Evolutionary conservation across 2,888 invertebrate genomes (phyloP), one percentile per base, ranked within the genome.

Genomic region (Dugesia japonica): DNA sequence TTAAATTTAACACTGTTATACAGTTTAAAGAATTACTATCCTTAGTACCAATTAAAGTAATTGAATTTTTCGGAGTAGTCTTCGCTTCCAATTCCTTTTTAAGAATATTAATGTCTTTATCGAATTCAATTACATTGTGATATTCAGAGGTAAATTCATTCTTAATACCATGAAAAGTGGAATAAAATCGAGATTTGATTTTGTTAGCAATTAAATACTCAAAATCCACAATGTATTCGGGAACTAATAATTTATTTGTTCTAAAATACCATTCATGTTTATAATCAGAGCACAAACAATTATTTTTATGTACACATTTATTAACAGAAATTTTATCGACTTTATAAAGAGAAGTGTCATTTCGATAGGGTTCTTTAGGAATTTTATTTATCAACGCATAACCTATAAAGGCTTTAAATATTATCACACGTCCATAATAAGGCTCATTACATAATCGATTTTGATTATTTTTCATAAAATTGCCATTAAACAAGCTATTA

Each of bases 241-340:
- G 85, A 9, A 85, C 80, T 9, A 83, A 83, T 31, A 84, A 80
- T 31, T 82, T 81, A 77, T 82, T 78, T 77, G 84, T 81, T 79
- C 84, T 83, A 77, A 84, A 79, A 78, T 83, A 84, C 84, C 84
- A 85, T 77, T 84, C 83, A 79, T 81, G 82, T 79, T 85, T 84
- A 23, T 83, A 79, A 26, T 80, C 79, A 72, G 80, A 80, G 78
- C 85, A 85, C 75, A 84, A 84, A 81, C 85, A 85, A n/a, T 74
- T n/a, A 17, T 71, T 26, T 28, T 17, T 9, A 26, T 27, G n/a
- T 20, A 15, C 28, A 71, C 27, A 17, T n/a, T 26, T 28, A 23
- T 77, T 28, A 31, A 28, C 28, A 56, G 56, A n/a, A 4, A 56
- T n/a, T 56, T 23, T 56, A 56, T 9, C n/a, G 1, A n/a, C 17